Conservation (phyloP, 1,140 invertebrate genomes). For the Bombus huntii region DNA sequence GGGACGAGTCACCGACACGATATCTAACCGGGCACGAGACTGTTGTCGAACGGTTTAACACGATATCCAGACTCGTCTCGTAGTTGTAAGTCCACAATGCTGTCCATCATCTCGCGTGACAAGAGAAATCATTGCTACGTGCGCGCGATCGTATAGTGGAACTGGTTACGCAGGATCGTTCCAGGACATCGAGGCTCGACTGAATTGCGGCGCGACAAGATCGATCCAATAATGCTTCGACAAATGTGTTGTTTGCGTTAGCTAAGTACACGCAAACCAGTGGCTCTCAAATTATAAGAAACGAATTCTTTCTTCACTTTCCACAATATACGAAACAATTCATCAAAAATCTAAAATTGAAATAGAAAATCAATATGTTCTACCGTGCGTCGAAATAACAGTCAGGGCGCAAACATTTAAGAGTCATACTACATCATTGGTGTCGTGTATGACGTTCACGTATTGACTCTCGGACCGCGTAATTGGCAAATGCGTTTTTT, state of each 20-base stretch:
- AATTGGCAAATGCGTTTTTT: not conserved
- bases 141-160: slow-evolving; percentile 6
- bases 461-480: not conserved
- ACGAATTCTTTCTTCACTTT: not conserved
- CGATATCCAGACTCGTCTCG: slow-evolving; percentile 9
- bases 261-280: not conserved
- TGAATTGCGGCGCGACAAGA: slow-evolving; percentile 15
- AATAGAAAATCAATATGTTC: not conserved
- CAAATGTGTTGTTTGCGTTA: slow-evolving; percentile 18
- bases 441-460: no score
- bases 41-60: slow-evolving; percentile 15
- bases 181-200: slow-evolving; percentile 20
- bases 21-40: slow-evolving; percentile 1
- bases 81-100: slow-evolving; percentile 23
- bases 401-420: not conserved
- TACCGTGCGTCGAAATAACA: not conserved
- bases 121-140: slow-evolving; percentile 49
- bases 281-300: slow-evolving; percentile 5
- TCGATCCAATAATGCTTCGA: slow-evolving; percentile 18
- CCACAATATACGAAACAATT: not conserved
- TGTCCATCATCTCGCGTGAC: slow-evolving; percentile 36
- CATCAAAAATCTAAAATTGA: not conserved
- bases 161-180: slow-evolving; percentile 45
- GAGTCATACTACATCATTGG: not conserved
- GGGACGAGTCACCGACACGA: slow-evolving; percentile 29